These are phyloP conservation scores for Cheilosia impressa DNA, from an alignment of 2,888 invertebrate species.

Conservation along the genomic window DNA sequence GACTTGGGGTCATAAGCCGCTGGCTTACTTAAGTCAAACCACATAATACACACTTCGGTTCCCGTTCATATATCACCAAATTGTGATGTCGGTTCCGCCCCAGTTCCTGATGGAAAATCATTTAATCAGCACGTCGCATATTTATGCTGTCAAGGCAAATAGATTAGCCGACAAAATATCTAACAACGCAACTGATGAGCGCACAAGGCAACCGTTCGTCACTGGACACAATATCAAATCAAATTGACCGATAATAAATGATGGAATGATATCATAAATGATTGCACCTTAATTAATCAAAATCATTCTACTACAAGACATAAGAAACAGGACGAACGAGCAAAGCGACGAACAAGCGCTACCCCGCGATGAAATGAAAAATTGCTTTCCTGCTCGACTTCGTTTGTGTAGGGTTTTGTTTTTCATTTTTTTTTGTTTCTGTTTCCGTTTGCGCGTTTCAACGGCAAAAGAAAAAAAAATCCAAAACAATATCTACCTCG, in stretches of 20 bases:
- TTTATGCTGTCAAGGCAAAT: constrained; percentile 44
- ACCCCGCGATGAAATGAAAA: constrained; percentile 65
- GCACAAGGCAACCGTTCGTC: constrained; percentile 26
- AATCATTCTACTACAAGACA: constrained; percentile 33
- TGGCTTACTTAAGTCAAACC: too few relatives aligned
- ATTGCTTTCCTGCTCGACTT: constrained; percentile 59
- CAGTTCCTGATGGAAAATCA: neutral
- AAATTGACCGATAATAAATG: constrained; percentile 72
- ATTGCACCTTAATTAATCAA: constrained; percentile 70
- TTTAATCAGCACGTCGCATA: constrained; percentile 31
- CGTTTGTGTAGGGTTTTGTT: constrained; percentile 28
- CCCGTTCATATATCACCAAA: neutral
- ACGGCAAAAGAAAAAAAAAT: constrained; percentile 7
- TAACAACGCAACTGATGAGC: constrained; percentile 21
- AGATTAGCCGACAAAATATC: constrained; percentile 21
- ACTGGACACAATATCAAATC: constrained; percentile 48
- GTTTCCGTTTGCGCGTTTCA: constrained; percentile 28
- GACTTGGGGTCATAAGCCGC: too few relatives aligned
- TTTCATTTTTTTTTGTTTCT: constrained; percentile 20
- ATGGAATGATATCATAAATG: constrained; percentile 61
- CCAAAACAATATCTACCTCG: constrained; percentile 14
- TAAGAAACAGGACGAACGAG: constrained; percentile 25
- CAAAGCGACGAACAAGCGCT: constrained; percentile 36
- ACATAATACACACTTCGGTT: too few relatives aligned
- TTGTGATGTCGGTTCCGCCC: neutral